phyloP scores from a whole-genome alignment of 2,113 vertebrate species.

The Tupaia chinensis region DNA sequence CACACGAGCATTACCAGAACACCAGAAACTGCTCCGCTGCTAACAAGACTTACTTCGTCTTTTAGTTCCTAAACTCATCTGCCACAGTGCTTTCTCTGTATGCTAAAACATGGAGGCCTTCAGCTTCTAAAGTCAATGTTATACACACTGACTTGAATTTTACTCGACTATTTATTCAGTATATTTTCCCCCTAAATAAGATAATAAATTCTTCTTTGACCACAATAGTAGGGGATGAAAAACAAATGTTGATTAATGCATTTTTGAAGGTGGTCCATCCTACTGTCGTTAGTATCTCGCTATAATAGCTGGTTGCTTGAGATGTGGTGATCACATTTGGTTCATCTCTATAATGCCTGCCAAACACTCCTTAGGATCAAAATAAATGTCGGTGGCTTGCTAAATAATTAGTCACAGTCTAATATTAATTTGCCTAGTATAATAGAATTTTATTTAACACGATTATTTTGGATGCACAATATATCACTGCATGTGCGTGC shows the following conservation, averaged over 20 bases:
- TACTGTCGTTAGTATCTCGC: background rate
- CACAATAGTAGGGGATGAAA: background rate
- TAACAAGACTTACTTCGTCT: background rate
- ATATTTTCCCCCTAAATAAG: background rate
- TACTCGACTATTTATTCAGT: background rate
- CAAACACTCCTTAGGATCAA: background rate
- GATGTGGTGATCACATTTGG: background rate
- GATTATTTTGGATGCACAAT: background rate
- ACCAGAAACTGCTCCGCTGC: background rate
- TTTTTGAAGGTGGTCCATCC: background rate
- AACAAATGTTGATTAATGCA: background rate
- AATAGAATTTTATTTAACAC: background rate
- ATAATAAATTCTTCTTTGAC: background rate
- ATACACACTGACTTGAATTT: background rate
- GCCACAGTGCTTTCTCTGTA: background rate
- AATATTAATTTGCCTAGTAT: background rate
- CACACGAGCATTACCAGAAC: background rate
- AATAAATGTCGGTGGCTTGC: background rate
- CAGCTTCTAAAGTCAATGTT: background rate
- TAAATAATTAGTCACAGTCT: background rate
- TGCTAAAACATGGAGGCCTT: background rate
- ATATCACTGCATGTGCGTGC: background rate
- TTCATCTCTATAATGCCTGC: background rate
- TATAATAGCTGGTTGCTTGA: background rate
- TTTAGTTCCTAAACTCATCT: background rate